Evolutionary conservation across 2,797 vertebrate genomes (phyloP), one percentile per base, ranked within the genome.

Genomic region (Bradypodion pumilum): DNA sequence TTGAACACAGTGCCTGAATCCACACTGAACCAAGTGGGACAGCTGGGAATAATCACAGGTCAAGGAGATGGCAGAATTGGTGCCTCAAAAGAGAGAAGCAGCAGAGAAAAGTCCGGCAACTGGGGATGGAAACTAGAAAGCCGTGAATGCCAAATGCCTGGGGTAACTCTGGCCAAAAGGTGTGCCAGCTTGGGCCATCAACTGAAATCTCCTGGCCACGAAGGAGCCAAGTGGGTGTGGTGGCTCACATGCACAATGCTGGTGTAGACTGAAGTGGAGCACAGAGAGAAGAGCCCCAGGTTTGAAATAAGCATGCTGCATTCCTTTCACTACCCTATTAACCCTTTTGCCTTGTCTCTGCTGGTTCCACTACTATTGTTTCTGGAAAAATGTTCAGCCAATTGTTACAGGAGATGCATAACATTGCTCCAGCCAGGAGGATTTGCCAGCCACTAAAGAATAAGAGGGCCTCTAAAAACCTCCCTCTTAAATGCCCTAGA

Each of bases 401-500:
- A 75, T 42, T 27, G n/a, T 52, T 29, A 9, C 8, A 42, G 23
- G 19, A 15, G 56, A 29, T 10, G 23, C 65, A 8, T 12, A 25
- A 32, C 8, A 6, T 52, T 59, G 69, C 56, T 23, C 25, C 12
- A 32, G 44, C 44, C 25, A 29, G 59, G 37, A 35, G 7, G 42
- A 4, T 25, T 23, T 21, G 63, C 37, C 35, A 59, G 2, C 12
- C 56, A 37, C 56, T 5, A 23, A 10, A 8, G 10, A 70, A 42
- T 13, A 25, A 70, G 40, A 7, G 1, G 5, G 21, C 69, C n/a
- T 21, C 46, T 32, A 27, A 27, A 1, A 37, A 32, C 72, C 29
- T 6, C 46, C 29, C 96, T 4, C n/a, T 37, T 66, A 23, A 40
- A 52, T 62, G 32, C 49, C 52, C 56, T 21, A 16, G 44, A 10